A percentile compares a stretch with the other conserved stretches of the same genome.
Evolutionary conservation across 2,888 invertebrate species (phyloP).

Genomic region (Tachina fera): DNA sequence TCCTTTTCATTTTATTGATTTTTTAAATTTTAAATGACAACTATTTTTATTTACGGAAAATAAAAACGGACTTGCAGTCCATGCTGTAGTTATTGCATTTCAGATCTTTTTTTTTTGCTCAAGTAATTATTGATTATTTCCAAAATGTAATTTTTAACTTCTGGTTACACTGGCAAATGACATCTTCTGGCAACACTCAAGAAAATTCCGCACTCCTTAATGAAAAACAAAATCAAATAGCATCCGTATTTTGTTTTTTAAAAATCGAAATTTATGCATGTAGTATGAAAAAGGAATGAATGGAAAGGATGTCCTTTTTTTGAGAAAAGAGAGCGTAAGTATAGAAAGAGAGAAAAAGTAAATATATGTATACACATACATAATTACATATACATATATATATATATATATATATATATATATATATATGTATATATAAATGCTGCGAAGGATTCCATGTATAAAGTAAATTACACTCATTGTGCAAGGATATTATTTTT

Average conservation of each 20-base stretch:
- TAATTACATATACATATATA: not conserved
- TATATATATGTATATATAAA: not conserved
- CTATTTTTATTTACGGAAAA: too few species aligned
- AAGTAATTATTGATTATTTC: too few species aligned
- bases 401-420: not conserved
- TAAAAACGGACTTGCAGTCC: too few species aligned
- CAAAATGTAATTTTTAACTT: too few species aligned
- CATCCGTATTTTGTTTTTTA: conserved; percentile 19
- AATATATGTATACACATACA: not conserved
- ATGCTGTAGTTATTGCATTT: too few species aligned
- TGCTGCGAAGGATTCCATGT: not conserved
- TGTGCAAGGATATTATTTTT: not conserved
- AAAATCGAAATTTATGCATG: not conserved
- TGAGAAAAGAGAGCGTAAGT: not conserved
- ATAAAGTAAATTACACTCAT: not conserved
- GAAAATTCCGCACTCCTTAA: not conserved
- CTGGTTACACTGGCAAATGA: not conserved
- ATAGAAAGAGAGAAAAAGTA: not conserved
- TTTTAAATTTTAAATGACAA: too few species aligned
- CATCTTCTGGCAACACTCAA: conserved; percentile 9
- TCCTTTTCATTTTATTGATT: too few species aligned
- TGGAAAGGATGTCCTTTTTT: conserved; percentile 11
- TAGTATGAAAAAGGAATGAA: not conserved
- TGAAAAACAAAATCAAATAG: not conserved
- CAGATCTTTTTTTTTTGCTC: too few species aligned